These are phyloP conservation scores for Chymomyza fuscimana DNA, from an alignment of 2,888 invertebrate species.

Conservation along the genomic window DNA sequence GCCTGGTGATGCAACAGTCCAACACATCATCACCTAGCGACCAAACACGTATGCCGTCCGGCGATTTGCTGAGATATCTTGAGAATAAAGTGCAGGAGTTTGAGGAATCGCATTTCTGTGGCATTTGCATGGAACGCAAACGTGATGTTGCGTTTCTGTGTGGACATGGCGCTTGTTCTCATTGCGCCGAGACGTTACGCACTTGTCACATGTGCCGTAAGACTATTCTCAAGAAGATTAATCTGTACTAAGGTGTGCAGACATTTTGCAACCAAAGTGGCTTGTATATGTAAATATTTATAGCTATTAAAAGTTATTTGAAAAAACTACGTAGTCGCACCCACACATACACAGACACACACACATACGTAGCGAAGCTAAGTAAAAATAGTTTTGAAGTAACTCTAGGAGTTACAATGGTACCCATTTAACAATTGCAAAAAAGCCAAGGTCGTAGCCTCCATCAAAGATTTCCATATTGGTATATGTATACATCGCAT, in stretches of 20 bases:
- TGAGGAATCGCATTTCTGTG: slow-evolving; percentile 91
- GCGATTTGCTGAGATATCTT: slow-evolving; percentile 84
- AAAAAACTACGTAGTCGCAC: slow-evolving; percentile 26
- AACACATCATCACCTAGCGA: slow-evolving; percentile 77
- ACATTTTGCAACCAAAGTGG: slow-evolving; percentile 65
- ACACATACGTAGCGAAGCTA: neutral
- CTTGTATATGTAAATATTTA: slow-evolving; percentile 43
- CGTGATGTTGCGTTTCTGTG: slow-evolving; percentile 92
- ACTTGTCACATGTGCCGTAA: slow-evolving; percentile 89
- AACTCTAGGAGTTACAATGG: neutral
- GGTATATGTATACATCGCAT: too few relatives aligned
- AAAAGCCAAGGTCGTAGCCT: too few relatives aligned
- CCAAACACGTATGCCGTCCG: slow-evolving; percentile 82
- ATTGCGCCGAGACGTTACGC: slow-evolving; percentile 89
- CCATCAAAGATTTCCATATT: too few relatives aligned
- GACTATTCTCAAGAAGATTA: slow-evolving; percentile 79
- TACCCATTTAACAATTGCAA: neutral
- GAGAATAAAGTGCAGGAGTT: slow-evolving; percentile 91
- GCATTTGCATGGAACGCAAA: slow-evolving; percentile 92
- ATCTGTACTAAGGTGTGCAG: slow-evolving; percentile 73
- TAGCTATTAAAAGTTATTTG: slow-evolving; percentile 43
- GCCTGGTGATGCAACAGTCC: slow-evolving; percentile 71
- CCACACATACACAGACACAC: slow-evolving; percentile 7
- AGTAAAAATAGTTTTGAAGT: slow-evolving; percentile 25
- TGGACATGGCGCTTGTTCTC: slow-evolving; percentile 91